phyloP scores from a whole-genome alignment of 2,113 vertebrate genomes.

The Entosphenus tridentatus region DNA sequence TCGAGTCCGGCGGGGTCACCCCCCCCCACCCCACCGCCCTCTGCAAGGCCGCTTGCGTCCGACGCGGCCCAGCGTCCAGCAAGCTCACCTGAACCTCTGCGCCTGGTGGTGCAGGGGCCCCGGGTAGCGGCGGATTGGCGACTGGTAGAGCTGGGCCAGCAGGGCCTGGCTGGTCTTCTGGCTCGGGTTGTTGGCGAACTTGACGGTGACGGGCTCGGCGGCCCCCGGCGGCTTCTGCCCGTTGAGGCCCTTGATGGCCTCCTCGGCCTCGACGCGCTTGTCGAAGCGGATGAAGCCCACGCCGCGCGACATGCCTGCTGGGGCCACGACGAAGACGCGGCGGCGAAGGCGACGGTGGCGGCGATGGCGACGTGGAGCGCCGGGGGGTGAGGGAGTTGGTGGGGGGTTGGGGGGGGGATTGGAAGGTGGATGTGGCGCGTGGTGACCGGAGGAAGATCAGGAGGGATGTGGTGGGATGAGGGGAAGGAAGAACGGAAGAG shows the following conservation, averaged over 20 bases:
- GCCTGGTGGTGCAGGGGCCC: conserved; percentile 91
- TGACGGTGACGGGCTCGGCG: conserved; percentile 89
- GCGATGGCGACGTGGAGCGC: too few species aligned
- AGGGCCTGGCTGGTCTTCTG: conserved; percentile 95
- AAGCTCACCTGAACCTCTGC: conserved; percentile 83
- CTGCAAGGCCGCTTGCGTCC: too few species aligned
- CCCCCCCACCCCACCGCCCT: too few species aligned
- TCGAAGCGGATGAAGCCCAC: conserved; percentile 97
- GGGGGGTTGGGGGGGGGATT: too few species aligned
- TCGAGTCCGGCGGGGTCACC: too few species aligned
- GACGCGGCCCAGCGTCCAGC: background rate
- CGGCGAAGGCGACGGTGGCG: too few species aligned
- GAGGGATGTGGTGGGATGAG: too few species aligned
- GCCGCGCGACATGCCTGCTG: conserved; percentile 64
- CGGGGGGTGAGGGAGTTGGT: too few species aligned
- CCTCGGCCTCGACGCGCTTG: conserved; percentile 84
- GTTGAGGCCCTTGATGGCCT: conserved; percentile 94
- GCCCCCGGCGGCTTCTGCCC: conserved; percentile 85
- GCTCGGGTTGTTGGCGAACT: conserved; percentile 98
- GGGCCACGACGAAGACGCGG: too few species aligned
- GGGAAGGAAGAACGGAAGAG: too few species aligned
- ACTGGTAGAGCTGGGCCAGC: conserved; percentile 93
- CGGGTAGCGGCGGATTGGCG: conserved; percentile 87
- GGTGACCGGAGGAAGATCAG: too few species aligned
- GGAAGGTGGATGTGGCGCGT: too few species aligned